phyloP scores from a whole-genome alignment of 2,113 vertebrate genomes.

The Hippolais icterina region DNA sequence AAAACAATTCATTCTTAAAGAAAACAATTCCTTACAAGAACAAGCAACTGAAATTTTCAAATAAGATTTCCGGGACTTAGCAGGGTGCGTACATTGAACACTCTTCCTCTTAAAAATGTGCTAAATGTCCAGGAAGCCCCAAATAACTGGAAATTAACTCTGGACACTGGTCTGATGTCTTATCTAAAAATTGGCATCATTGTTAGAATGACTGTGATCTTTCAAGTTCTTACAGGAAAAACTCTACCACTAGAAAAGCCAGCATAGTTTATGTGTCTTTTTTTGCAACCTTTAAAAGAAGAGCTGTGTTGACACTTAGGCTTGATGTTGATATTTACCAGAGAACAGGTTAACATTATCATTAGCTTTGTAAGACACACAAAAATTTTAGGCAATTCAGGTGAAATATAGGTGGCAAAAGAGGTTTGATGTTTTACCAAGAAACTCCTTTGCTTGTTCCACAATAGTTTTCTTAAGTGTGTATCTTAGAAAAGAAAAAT shows the following conservation, averaged over 20 bases:
- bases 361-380: neutral
- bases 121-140: neutral
- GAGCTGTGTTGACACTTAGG: neutral
- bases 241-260: neutral
- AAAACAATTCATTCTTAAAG: neutral
- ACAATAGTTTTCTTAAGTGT: neutral
- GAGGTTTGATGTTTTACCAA: neutral
- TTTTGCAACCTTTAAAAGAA: neutral
- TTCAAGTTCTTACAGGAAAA: neutral
- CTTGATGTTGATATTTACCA: neutral
- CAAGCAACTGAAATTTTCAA: neutral
- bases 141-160: neutral
- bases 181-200: neutral
- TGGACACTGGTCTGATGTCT: neutral
- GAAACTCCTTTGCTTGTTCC: neutral
- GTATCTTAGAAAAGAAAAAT: neutral
- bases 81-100: accelerated
- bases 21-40: neutral
- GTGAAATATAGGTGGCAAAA: neutral
- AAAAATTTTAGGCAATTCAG: neutral
- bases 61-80: neutral
- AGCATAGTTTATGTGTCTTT: neutral
- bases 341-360: neutral
- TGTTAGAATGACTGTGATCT: neutral
- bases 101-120: neutral